Evolutionary conservation across 2,888 invertebrate species (phyloP), one percentile per base, ranked within the genome.

Genomic region (Clusia tigrina): DNA sequence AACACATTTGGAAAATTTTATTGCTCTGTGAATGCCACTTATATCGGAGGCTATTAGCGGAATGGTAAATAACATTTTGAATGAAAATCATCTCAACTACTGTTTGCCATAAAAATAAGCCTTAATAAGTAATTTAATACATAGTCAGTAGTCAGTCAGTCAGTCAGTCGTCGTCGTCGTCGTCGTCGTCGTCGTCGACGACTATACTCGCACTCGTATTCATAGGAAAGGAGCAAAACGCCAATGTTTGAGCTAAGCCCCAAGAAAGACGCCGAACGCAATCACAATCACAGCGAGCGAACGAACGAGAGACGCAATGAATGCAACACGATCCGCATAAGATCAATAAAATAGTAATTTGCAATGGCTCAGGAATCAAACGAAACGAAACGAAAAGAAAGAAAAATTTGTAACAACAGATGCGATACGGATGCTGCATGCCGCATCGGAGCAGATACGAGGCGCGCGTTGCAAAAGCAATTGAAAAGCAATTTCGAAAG

Each of bases 401-500:
- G 12, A 12, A 32, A 32, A 32, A 32, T 9, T 12, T 9, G 32
- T 12, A 6, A 12, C 32, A 32, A 32, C 32, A 32, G 12, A 32
- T n/a, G n/a, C n/a, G n/a, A n/a, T n/a, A n/a, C n/a, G n/a, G n/a
- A n/a, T n/a, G n/a, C n/a, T n/a, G n/a, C n/a, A n/a, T n/a, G n/a
- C n/a, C n/a, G n/a, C n/a, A n/a, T n/a, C n/a, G n/a, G n/a, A n/a
- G n/a, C n/a, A n/a, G n/a, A n/a, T n/a, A n/a, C n/a, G n/a, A n/a
- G n/a, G n/a, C n/a, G n/a, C n/a, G n/a, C n/a, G n/a, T n/a, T n/a
- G n/a, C n/a, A n/a, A n/a, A n/a, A 15, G 12, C 32, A 32, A 32
- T 32, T 32, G 42, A 42, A 42, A 42, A 42, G 10, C 42, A 42
- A 10, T 42, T 42, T 42, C 42, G 42, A 42, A 15, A 42, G 42